Evolutionary conservation across 2,113 vertebrate species (phyloP), one percentile per base, ranked within the genome.

Genomic region (Psittacula cyanocephala): DNA sequence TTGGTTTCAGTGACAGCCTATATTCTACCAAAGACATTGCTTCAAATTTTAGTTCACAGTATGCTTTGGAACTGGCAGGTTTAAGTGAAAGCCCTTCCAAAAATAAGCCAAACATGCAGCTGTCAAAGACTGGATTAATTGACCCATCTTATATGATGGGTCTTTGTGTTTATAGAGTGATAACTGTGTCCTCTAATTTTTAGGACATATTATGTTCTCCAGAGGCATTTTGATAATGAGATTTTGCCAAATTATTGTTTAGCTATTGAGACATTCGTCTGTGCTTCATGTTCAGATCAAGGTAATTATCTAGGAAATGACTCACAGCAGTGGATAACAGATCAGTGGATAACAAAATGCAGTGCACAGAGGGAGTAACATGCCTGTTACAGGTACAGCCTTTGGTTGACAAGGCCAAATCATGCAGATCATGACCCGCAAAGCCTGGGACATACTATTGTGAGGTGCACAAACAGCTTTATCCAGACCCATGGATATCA

Each of bases 41-140:
- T 82, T 2, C 2, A 68, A 81, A 81, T 81, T 78, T 31, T n/a
- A 24, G 3, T 88, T 81, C 37, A 24, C 63, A 50, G 3, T n/a
- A 17, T 67, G 15, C 50, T 12, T 50, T 55, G 78, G 52, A 86
- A 91, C 57, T 65, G 88, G 55, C 92, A 93, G 35, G n/a, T 94
- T 85, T 19, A 52, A 91, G 67, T 68, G 65, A 72, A 94, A 92
- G 33, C 62, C 25, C 63, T 87, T 95, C 94, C 89, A 92, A 91
- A 93, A 91, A 81, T 5, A 68, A 82, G 20, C 62, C 57, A 74
- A 79, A 72, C 62, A 29, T 35, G 43, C 57, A 94, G 89, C 84
- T 95, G 89, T 95, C 87, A 69, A 89, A 89, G 75, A 14, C 22
- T 70, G 91, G 79, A 82, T 97, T 94, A 96, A 96, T 92, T 87